phyloP scores from a whole-genome alignment of 2,113 vertebrate species.

The Struthidea cinerea region DNA sequence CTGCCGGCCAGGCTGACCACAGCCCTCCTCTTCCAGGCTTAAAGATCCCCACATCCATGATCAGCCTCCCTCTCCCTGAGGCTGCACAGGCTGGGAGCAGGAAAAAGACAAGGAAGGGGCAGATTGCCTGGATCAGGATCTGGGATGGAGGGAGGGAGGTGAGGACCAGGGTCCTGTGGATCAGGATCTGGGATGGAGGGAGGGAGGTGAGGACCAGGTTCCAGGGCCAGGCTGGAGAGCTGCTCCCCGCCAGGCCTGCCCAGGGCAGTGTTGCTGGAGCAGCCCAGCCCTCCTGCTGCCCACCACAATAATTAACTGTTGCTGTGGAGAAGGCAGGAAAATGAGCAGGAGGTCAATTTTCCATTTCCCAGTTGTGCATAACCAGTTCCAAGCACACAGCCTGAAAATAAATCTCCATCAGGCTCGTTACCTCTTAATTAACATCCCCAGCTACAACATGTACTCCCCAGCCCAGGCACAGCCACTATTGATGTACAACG shows the following conservation, averaged over 20 bases:
- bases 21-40: not conserved
- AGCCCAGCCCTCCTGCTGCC: not conserved
- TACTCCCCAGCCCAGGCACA: not conserved
- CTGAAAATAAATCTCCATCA: constrained; percentile 45
- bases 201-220: not conserved
- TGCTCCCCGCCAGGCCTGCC: not conserved
- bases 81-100: not conserved
- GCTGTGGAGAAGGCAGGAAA: constrained; percentile 9
- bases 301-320: not conserved
- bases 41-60: not conserved
- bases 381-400: constrained; percentile 6
- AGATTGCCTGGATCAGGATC: not conserved
- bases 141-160: not conserved
- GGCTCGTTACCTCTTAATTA: constrained; percentile 26
- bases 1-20: not conserved
- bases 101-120: not conserved
- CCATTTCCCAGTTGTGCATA: constrained; percentile 21
- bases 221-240: not conserved
- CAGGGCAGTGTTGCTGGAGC: not conserved
- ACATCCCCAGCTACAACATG: not conserved
- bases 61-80: not conserved
- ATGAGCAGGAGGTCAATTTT: constrained; percentile 35
- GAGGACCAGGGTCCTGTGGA: not conserved
- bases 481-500: not conserved
- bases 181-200: not conserved